Evolutionary conservation across 2,113 vertebrate species (phyloP).

Genomic region (Coreoperca whiteheadi): DNA sequence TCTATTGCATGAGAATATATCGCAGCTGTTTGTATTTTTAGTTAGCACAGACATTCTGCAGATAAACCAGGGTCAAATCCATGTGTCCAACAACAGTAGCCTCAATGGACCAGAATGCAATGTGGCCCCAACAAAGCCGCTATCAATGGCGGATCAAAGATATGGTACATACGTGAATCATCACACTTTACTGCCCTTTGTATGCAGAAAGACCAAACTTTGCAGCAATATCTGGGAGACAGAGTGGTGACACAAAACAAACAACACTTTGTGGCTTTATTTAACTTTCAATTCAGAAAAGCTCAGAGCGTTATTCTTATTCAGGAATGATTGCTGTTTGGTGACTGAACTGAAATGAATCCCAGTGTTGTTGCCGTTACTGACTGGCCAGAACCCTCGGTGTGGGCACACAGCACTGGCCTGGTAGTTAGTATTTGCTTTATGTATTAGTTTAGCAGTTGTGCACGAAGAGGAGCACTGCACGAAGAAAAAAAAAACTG

Average conservation of each 20-base stretch:
- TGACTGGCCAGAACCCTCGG: constrained; percentile 62
- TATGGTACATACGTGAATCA: not conserved
- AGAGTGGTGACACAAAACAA: not conserved
- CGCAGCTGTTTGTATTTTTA: constrained; percentile 3
- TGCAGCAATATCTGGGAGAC: not conserved
- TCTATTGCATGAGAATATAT: constrained; percentile 2
- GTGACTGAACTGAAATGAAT: constrained; percentile 13
- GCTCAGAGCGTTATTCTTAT: not conserved
- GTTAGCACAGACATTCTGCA: constrained; percentile 26
- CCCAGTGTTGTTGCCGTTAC: constrained; percentile 29
- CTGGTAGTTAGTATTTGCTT: constrained; percentile 92
- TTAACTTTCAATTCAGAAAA: constrained; percentile 4
- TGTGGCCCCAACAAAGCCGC: not conserved
- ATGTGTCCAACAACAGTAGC: constrained; percentile 17
- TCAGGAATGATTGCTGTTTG: constrained; percentile 34
- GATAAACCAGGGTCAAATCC: not conserved
- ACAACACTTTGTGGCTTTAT: constrained; percentile 24
- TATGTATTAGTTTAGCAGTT: constrained; percentile 99
- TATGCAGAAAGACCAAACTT: not conserved
- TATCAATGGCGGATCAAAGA: not conserved
- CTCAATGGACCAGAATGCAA: constrained; percentile 19
- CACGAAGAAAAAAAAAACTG: constrained; percentile 87
- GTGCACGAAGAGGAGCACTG: constrained; percentile 95
- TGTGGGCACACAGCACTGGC: constrained; percentile 49
- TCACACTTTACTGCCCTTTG: constrained; percentile 4